phyloP scores from a whole-genome alignment of 2,797 vertebrate genomes.

The Kryptopterus vitreolus region DNA sequence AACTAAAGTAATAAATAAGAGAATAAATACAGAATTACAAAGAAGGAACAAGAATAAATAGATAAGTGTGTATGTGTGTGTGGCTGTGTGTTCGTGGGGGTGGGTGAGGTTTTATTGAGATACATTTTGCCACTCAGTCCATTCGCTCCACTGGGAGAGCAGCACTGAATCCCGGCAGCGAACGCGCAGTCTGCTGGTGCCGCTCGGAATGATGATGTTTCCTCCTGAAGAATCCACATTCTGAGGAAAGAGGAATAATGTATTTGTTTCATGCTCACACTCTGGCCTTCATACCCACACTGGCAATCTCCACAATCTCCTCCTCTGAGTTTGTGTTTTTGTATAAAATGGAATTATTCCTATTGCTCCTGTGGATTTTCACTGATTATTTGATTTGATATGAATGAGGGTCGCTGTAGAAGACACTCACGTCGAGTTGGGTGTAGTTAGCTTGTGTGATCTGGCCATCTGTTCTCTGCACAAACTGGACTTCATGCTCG shows the following conservation, averaged over 20 bases:
- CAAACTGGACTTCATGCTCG: constrained; percentile 71
- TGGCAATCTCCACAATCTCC: no score
- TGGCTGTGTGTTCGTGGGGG: neutral
- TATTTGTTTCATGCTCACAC: neutral
- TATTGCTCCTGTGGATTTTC: no score
- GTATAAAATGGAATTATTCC: no score
- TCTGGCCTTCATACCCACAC: neutral
- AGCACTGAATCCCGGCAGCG: constrained; percentile 73
- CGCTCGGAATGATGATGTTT: constrained; percentile 50
- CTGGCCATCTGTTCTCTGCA: constrained; percentile 61
- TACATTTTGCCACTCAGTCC: constrained; percentile 76
- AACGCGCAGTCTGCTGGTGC: constrained; percentile 65
- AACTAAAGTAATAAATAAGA: neutral
- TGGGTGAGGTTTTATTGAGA: constrained; percentile 42
- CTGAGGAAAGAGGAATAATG: neutral
- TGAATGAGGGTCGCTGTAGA: no score
- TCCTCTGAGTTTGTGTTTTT: no score
- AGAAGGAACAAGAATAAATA: neutral
- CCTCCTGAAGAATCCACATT: neutral
- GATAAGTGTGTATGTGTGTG: neutral
- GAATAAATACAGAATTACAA: neutral
- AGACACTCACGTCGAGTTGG: neutral
- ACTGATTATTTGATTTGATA: neutral
- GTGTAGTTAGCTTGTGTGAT: constrained; percentile 48
- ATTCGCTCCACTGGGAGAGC: constrained; percentile 71